A percentile compares a stretch with the other conserved stretches of the same genome.
Evolutionary conservation across 2,113 vertebrate genomes (phyloP).

Genomic region (Pangasianodon gigas): DNA sequence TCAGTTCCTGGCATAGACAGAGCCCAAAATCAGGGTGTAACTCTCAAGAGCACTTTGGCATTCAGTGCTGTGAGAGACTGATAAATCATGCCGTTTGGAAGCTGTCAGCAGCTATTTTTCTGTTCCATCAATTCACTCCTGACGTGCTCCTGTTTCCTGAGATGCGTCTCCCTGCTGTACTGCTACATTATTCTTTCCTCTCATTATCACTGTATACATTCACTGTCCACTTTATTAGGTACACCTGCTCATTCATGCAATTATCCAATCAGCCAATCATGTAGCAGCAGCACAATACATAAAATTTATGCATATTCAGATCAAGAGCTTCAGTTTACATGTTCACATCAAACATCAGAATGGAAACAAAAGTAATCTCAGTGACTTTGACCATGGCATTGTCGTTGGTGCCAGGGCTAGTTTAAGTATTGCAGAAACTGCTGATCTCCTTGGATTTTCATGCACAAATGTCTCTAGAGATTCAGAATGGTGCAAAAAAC

Average conservation of each 20-base stretch:
- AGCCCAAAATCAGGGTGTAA: conserved; percentile 9
- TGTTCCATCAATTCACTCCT: background rate
- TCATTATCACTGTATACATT: background rate
- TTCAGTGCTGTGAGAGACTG: conserved; percentile 4
- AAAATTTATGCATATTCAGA: background rate
- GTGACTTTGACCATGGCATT: background rate
- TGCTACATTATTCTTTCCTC: background rate
- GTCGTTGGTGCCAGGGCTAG: background rate
- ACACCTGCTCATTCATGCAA: background rate
- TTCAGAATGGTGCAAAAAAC: background rate
- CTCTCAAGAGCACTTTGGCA: conserved; percentile 20
- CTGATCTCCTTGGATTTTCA: background rate
- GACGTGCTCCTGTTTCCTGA: background rate
- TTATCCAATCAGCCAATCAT: background rate
- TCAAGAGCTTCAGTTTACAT: background rate
- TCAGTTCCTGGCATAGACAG: background rate
- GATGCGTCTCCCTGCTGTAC: background rate
- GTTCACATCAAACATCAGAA: background rate
- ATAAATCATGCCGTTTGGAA: conserved; percentile 26
- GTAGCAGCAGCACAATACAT: background rate
- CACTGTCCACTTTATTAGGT: background rate
- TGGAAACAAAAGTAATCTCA: background rate
- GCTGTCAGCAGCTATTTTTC: background rate
- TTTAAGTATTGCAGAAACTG: background rate
- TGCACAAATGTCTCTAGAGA: background rate